These are phyloP conservation scores for Chalcosyrphus nemorum DNA, from an alignment of 2,888 invertebrate genomes.

Conservation along the genomic window DNA sequence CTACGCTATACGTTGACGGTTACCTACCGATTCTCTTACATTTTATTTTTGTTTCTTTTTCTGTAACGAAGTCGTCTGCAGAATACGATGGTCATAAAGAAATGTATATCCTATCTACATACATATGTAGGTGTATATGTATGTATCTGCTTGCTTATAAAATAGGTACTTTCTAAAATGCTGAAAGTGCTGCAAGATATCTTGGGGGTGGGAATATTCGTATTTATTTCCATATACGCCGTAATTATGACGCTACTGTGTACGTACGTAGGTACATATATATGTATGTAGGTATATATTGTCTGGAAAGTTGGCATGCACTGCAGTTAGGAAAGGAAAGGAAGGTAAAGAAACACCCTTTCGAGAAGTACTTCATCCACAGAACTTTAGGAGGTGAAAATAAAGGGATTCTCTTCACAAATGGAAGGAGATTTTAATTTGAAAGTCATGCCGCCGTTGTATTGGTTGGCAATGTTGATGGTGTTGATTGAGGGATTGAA, in stretches of 20 bases:
- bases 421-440: slow-evolving; percentile 1
- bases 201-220: neutral
- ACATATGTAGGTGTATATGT: too few species aligned
- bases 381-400: neutral
- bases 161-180: neutral
- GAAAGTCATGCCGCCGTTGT: neutral
- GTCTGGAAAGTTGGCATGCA: slow-evolving; percentile 3
- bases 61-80: neutral
- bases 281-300: neutral
- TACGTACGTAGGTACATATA: neutral
- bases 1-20: neutral
- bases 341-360: slow-evolving; percentile 3
- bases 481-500: slow-evolving; percentile 11
- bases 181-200: neutral
- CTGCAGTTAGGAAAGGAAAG: neutral
- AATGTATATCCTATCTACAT: too few species aligned
- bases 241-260: neutral
- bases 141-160: neutral
- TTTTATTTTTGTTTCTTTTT: neutral
- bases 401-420: neutral
- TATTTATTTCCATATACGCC: neutral
- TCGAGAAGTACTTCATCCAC: neutral
- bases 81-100: neutral
- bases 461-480: neutral
- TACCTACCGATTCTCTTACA: neutral